phyloP scores from a whole-genome alignment of 2,113 vertebrate species.

The Morone chrysops region DNA sequence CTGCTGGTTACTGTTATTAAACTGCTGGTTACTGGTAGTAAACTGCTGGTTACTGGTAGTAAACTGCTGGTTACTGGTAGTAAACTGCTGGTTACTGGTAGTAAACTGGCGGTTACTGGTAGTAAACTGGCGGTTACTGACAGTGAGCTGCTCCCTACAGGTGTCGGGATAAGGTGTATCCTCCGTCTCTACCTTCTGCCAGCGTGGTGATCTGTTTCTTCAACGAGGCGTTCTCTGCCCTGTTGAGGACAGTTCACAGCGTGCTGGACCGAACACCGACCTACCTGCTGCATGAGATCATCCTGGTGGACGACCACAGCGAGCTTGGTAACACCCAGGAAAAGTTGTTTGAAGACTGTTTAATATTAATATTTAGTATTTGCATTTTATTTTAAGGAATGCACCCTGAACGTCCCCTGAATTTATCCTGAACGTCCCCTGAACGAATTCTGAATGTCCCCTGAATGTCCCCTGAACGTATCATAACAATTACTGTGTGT shows the following conservation, averaged over 20 bases:
- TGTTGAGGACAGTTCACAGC: slow-evolving; percentile 93
- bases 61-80: too few relatives aligned
- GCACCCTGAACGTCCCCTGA: too few relatives aligned
- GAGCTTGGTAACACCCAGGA: slow-evolving; percentile 85
- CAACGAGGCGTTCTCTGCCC: slow-evolving; percentile 94
- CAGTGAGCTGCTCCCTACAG: slow-evolving; percentile 67
- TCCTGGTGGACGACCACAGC: slow-evolving; percentile 96
- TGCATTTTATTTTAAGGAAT: too few relatives aligned
- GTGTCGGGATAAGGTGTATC: slow-evolving; percentile 88
- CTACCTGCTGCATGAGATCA: slow-evolving; percentile 90
- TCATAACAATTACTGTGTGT: neutral
- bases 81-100: too few relatives aligned
- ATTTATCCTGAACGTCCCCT: too few relatives aligned
- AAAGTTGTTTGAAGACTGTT: neutral
- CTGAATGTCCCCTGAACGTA: neutral
- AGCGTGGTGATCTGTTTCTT: slow-evolving; percentile 97
- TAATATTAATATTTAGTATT: neutral
- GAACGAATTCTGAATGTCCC: too few relatives aligned
- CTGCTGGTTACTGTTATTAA: too few relatives aligned
- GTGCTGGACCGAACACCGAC: slow-evolving; percentile 91
- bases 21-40: too few relatives aligned
- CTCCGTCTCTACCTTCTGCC: slow-evolving; percentile 86
- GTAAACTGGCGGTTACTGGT: neutral
- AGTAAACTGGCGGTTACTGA: neutral
- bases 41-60: too few relatives aligned